Conservation (phyloP, 2,797 vertebrate genomes). For the Miichthys miiuy region DNA sequence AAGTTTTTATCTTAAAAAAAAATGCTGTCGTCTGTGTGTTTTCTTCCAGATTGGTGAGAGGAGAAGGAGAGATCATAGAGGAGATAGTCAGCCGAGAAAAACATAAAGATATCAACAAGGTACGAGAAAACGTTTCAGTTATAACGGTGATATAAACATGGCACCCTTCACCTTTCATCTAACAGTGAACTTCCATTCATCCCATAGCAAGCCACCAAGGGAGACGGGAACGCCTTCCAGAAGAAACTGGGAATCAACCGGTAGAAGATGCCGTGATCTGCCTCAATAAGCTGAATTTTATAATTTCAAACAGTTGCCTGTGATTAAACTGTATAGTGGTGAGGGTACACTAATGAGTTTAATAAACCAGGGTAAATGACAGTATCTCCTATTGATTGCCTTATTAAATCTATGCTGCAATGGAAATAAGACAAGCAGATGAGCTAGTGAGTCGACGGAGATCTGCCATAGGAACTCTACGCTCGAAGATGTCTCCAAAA, state of each 20-base stretch:
- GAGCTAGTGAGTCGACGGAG: not conserved
- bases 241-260: slow-evolving; percentile 85
- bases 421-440: not conserved
- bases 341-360: not conserved
- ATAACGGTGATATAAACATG: not conserved
- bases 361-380: slow-evolving; percentile 19
- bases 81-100: slow-evolving; percentile 95
- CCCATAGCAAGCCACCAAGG: slow-evolving; percentile 90
- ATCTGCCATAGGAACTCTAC: not conserved
- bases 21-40: not conserved
- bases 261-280: slow-evolving; percentile 61
- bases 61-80: slow-evolving; percentile 96
- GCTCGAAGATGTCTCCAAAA: not conserved
- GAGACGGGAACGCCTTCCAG: slow-evolving; percentile 92
- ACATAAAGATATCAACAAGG: slow-evolving; percentile 97
- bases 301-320: not conserved
- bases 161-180: not conserved
- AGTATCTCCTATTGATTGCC: not conserved
- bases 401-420: not conserved
- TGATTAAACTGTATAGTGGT: slow-evolving; percentile 6
- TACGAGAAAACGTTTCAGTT: slow-evolving; percentile 60
- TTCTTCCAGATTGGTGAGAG: slow-evolving; percentile 90
- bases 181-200: slow-evolving; percentile 22
- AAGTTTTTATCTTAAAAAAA: not conserved
- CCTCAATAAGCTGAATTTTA: slow-evolving; percentile 14